Evolutionary conservation across 2,113 vertebrate genomes (phyloP), one percentile per base, ranked within the genome.

Genomic region (Sinocyclocheilus anophthalmus): DNA sequence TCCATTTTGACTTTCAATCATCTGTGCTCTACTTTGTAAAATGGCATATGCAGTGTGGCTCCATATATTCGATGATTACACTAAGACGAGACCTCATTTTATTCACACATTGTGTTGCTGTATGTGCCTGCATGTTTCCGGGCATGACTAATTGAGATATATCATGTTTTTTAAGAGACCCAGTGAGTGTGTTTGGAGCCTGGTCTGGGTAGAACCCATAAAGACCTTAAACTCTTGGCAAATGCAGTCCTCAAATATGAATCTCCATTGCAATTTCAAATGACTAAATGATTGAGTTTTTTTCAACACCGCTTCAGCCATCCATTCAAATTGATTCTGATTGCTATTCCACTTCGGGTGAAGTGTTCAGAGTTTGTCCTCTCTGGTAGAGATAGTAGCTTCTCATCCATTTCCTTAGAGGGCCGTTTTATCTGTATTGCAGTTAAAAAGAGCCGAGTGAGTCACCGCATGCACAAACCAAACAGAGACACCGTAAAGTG

Each of bases 331-430:
- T 84, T 37, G 69, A 78, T 85, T 50, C 61, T 82, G 70, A 83
- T 79, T 84, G 75, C 45, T 55, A 24, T 75, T 61, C 87, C 81
- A 86, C 81, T 84, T 86, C 22, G 13, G 59, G 53, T 86, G 75
- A 83, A 85, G 75, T 75, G 84, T 76, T 83, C 26, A 20, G 39
- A 61, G 24, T 67, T 42, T 80, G 69, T 82, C 37, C 81, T 84
- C 69, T 76, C 59, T 48, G 13, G 9, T 79, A 61, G 24, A 76
- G 76, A 69, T 48, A 48, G 30, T 55, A 55, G 76, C 39, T 83
- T 59, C 18, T 50, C 22, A 80, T 80, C 69, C 61, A 5, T 59
- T 73, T 11, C 53, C 72, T 79, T 24, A 53, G 61, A 72, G 33
- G 33, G 30, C 76, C 11, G 42, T 76, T 69, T 75, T 48, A 13